Evolutionary conservation across 2,888 invertebrate genomes (phyloP), one percentile per base, ranked within the genome.

Genomic region (Chymomyza caudatula): DNA sequence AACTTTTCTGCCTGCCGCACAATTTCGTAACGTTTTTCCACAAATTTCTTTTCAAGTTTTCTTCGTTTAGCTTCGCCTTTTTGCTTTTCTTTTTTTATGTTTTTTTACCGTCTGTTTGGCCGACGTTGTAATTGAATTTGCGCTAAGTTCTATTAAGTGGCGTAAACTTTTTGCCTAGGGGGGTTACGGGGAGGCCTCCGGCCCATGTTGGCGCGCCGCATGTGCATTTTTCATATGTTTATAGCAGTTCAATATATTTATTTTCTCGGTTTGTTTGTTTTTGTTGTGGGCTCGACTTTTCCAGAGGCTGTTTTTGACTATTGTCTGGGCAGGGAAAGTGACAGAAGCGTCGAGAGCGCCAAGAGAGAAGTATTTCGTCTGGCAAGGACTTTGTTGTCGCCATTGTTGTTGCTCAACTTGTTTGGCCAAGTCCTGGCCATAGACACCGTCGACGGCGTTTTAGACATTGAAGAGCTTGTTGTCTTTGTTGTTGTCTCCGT

Each of bases 221-320:
- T 82, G 81, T 82, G 81, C 82, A 85, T 85, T 85, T 82, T 76
- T 82, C 86, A 84, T 85, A 82, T 85, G 86, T 84, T 81, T 83
- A 80, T 83, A 76, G 86, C 77, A 80, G 78, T 80, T 76, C 83
- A 73, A 79, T 79, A 74, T 69, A 74, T 69, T 64, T 58, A 25
- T 42, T 13, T 17, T 0, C n/a, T 19, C 49, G 4, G 67, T 66
- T 62, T 67, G 62, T 65, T 66, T 69, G 51, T 63, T 66, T 66
- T 63, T 67, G 74, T 49, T 60, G 53, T 51, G 60, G 71, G 29
- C 29, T 37, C 29, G 3, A 8, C 11, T 47, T 47, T n/a, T 47
- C 47, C n/a, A 54, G 67, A 70, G 70, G 73, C 70, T 67, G 74
- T 70, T 76, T 65, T 65, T 75, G 75, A 75, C 75, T 77, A 37